A percentile compares a stretch with the other conserved stretches of the same genome.
Evolutionary conservation across 2,797 vertebrate genomes (phyloP).

Genomic region (Apodemus agrarius): DNA sequence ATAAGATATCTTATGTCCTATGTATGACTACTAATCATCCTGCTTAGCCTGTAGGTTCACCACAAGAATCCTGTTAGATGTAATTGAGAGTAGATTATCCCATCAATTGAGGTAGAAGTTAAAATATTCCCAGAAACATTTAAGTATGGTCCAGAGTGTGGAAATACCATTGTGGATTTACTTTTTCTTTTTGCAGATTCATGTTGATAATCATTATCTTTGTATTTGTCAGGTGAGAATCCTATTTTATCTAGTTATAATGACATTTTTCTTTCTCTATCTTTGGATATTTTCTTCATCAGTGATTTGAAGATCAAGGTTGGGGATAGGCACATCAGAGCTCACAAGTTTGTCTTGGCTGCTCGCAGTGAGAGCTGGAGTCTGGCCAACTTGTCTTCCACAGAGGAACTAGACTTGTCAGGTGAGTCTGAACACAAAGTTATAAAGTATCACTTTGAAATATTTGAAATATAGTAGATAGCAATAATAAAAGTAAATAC

Average conservation of each 20-base stretch:
- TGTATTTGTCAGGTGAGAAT: slow-evolving; percentile 30
- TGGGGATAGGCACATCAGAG: slow-evolving; percentile 89
- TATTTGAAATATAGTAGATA: not conserved
- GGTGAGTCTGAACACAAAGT: slow-evolving; percentile 88
- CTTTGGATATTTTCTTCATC: slow-evolving; percentile 67
- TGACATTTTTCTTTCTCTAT: not conserved
- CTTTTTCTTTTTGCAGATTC: slow-evolving; percentile 20
- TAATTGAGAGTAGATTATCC: not conserved
- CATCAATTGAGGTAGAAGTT: slow-evolving; percentile 2
- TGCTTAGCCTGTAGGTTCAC: not conserved
- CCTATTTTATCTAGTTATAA: not conserved
- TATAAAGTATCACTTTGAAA: not conserved
- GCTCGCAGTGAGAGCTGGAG: slow-evolving; percentile 97
- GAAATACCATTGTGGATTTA: not conserved
- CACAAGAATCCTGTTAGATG: not conserved
- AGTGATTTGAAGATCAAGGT: slow-evolving; percentile 98
- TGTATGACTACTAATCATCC: slow-evolving; percentile 21
- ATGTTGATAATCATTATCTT: not conserved
- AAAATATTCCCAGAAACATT: not conserved
- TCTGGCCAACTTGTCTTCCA: slow-evolving; percentile 92
- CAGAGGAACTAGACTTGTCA: slow-evolving; percentile 95
- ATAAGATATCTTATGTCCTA: not conserved
- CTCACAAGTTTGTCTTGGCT: slow-evolving; percentile 98
- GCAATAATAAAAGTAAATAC: not conserved
- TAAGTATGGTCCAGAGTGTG: not conserved